Evolutionary conservation across 1,140 invertebrate genomes (phyloP).

Genomic region (Pseudobourletiella spinata): DNA sequence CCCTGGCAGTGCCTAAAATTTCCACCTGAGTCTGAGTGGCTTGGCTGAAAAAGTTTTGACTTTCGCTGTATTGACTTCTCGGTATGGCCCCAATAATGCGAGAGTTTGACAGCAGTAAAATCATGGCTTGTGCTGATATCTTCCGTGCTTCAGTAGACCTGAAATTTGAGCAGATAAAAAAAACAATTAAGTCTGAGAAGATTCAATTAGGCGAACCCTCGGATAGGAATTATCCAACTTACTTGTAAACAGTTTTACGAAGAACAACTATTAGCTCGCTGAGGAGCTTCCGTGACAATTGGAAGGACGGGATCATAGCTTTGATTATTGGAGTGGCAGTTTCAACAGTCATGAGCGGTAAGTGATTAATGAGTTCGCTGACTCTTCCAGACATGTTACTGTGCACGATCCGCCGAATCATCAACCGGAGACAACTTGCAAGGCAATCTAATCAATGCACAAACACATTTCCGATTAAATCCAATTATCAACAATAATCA

Average conservation of each 20-base stretch:
- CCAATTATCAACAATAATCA: not conserved
- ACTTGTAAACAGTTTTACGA: slow-evolving; percentile 32
- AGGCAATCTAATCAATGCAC: slow-evolving; percentile 20
- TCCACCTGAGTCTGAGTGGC: not conserved
- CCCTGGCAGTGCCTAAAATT: not conserved
- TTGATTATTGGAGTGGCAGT: slow-evolving; percentile 22
- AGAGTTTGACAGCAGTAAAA: slow-evolving; percentile 23
- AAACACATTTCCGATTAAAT: not conserved
- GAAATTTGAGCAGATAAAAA: too few relatives aligned
- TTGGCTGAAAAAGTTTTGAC: slow-evolving; percentile 12
- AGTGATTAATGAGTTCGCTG: slow-evolving; percentile 21
- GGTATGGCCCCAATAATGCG: slow-evolving; percentile 23
- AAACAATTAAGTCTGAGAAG: too few relatives aligned
- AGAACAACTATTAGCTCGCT: slow-evolving; percentile 22
- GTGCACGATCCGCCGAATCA: slow-evolving; percentile 6
- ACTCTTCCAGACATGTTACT: slow-evolving; percentile 1
- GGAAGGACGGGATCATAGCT: slow-evolving; percentile 20
- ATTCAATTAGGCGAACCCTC: too few relatives aligned
- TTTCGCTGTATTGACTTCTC: slow-evolving; percentile 21
- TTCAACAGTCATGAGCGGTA: slow-evolving; percentile 24
- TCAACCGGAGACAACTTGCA: slow-evolving; percentile 9
- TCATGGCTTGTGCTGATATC: slow-evolving; percentile 15
- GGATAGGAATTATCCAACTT: not conserved
- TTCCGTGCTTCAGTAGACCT: slow-evolving; percentile 24
- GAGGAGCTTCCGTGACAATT: slow-evolving; percentile 17